Percentiles rank a stretch among this genome's conserved stretches.
These are phyloP conservation scores for Ceryle rudis DNA, from an alignment of 2,797 vertebrate genomes.

Conservation along the genomic window DNA sequence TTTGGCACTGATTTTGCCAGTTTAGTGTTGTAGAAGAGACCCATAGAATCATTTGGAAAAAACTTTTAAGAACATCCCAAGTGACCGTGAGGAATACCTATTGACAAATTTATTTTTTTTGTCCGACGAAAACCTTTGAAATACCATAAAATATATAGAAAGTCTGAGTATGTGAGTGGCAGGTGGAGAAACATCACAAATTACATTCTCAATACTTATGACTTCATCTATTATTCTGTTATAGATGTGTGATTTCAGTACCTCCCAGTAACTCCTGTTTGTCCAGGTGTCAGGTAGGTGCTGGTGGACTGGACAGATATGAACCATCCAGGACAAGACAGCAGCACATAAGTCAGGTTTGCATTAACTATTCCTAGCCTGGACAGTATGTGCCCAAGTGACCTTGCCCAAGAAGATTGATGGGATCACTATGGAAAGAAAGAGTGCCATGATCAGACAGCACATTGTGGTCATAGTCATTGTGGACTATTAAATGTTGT, in stretches of 20 bases:
- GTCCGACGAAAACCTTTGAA: constrained; percentile 11
- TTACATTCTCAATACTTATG: not conserved
- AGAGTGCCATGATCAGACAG: not conserved
- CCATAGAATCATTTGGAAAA: not conserved
- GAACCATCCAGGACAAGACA: not conserved
- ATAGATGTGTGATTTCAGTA: not conserved
- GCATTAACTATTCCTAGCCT: not conserved
- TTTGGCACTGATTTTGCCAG: not conserved
- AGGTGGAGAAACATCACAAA: not conserved
- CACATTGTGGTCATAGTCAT: no score
- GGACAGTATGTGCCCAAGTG: not conserved
- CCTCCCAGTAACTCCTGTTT: not conserved
- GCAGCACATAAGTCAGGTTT: not conserved
- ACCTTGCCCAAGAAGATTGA: not conserved
- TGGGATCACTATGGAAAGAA: not conserved
- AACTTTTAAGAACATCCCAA: not conserved
- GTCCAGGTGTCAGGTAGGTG: not conserved
- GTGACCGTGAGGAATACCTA: not conserved
- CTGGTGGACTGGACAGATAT: not conserved
- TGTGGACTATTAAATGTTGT: not conserved
- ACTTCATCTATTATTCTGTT: not conserved
- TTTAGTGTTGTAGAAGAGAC: not conserved
- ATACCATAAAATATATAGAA: not conserved
- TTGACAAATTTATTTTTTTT: constrained; percentile 25
- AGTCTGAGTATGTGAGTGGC: not conserved